These are phyloP conservation scores for Ceratosolen fusciceps DNA, from an alignment of 1,140 invertebrate genomes.

Conservation along the genomic window DNA sequence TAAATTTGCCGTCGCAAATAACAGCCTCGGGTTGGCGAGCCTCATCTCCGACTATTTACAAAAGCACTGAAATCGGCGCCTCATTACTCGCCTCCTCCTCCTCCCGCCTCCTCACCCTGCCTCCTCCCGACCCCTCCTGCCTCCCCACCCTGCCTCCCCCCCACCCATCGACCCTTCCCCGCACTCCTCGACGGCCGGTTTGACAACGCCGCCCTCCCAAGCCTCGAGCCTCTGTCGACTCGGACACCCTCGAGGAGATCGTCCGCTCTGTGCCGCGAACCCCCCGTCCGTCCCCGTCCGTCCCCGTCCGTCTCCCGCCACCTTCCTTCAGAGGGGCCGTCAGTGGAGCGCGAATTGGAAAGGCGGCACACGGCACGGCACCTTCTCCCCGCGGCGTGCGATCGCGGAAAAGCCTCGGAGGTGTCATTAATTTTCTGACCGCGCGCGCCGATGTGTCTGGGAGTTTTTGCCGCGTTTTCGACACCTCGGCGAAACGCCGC, in stretches of 20 bases:
- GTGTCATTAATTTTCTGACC: constrained; percentile 33
- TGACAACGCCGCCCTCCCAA: no score
- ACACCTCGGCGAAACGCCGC: constrained; percentile 45
- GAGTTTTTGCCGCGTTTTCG: constrained; percentile 45
- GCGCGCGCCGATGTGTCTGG: constrained; percentile 32
- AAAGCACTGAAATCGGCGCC: constrained; percentile 21
- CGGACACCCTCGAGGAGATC: no score
- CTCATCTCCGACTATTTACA: not conserved
- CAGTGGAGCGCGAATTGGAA: not conserved
- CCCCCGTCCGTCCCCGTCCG: no score
- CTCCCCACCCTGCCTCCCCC: no score
- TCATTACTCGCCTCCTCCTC: not conserved
- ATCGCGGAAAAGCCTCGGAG: not conserved
- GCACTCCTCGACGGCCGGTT: no score
- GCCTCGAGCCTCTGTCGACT: no score
- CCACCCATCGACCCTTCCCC: no score
- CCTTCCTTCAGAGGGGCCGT: no score
- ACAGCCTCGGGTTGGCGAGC: not conserved
- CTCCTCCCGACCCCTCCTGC: no score
- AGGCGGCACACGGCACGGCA: not conserved
- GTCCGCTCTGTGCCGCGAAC: no score
- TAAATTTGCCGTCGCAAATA: constrained; percentile 31
- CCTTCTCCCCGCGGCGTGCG: not conserved
- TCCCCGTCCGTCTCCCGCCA: no score
- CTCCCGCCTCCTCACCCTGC: not conserved